Percentiles rank a stretch among this genome's conserved stretches.
Conservation (phyloP, 1,140 invertebrate species). For the Calephelis nemesis region DNA sequence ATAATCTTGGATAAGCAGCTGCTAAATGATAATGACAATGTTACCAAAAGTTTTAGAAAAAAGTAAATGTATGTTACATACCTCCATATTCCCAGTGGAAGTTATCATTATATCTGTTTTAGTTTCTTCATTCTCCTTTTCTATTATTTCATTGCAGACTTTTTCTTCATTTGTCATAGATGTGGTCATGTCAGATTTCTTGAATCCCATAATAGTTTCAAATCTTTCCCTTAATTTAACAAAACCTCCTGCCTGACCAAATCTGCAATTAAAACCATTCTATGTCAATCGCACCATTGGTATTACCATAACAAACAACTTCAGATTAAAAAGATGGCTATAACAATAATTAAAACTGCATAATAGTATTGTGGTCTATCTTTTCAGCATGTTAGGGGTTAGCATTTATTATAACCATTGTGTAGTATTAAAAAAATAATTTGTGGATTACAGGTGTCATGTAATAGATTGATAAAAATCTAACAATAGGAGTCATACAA, state of each 20-base stretch:
- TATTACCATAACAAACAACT: no score
- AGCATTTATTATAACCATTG: no score
- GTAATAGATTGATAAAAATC: no score
- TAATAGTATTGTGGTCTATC: no score
- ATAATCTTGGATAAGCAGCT: no score
- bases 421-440: no score
- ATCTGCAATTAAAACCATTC: constrained; percentile 78
- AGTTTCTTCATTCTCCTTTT: constrained; percentile 60
- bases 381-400: no score
- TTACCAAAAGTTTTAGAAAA: neutral
- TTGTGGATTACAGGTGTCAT: no score
- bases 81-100: constrained; percentile 56
- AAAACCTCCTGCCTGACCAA: constrained; percentile 94
- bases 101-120: constrained; percentile 49
- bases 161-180: constrained; percentile 67
- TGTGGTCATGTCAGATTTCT: constrained; percentile 65
- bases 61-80: constrained; percentile 36
- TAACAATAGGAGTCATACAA: no score
- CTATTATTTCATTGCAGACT: constrained; percentile 66
- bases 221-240: constrained; percentile 93
- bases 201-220: constrained; percentile 79
- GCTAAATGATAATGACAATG: no score
- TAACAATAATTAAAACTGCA: no score
- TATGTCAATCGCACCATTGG: constrained; percentile 1
- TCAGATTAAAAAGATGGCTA: no score